Conservation (phyloP, 2,888 invertebrate genomes). For the Volucella inflata region DNA sequence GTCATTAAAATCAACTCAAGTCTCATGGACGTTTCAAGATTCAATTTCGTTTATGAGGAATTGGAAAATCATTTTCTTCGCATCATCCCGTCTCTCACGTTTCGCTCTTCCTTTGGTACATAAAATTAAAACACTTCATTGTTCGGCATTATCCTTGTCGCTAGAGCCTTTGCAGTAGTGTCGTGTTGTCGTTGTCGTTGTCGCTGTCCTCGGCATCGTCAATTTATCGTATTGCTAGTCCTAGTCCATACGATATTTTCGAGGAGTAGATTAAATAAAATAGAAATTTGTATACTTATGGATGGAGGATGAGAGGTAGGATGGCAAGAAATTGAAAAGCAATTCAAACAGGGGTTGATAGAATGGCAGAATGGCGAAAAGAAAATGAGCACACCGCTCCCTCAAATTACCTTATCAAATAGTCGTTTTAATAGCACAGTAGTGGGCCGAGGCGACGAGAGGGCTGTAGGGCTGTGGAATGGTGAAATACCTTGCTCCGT, state of each 20-base stretch:
- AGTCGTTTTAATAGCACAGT: conserved; percentile 51
- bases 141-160: conserved; percentile 54
- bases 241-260: not conserved
- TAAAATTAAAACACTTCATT: conserved; percentile 67
- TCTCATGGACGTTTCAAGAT: conserved; percentile 53
- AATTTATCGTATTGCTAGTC: not conserved
- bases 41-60: conserved; percentile 61
- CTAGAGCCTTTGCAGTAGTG: not conserved
- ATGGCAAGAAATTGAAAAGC: conserved; percentile 8
- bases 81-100: not conserved
- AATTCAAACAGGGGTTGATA: not conserved
- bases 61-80: conserved; percentile 56
- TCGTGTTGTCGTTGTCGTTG: not conserved
- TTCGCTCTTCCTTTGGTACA: conserved; percentile 8
- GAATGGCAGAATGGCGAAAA: conserved; percentile 3
- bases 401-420: conserved; percentile 62
- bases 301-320: not conserved
- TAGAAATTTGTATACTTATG: conserved; percentile 40
- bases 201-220: too few relatives aligned
- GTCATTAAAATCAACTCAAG: conserved; percentile 56
- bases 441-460: not conserved
- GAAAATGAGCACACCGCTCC: not conserved
- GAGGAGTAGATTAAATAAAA: conserved; percentile 51
- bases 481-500: conserved; percentile 13
- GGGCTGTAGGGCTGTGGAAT: too few relatives aligned